Conservation (phyloP, 1,140 invertebrate genomes). For the Pteromalus puparum region DNA sequence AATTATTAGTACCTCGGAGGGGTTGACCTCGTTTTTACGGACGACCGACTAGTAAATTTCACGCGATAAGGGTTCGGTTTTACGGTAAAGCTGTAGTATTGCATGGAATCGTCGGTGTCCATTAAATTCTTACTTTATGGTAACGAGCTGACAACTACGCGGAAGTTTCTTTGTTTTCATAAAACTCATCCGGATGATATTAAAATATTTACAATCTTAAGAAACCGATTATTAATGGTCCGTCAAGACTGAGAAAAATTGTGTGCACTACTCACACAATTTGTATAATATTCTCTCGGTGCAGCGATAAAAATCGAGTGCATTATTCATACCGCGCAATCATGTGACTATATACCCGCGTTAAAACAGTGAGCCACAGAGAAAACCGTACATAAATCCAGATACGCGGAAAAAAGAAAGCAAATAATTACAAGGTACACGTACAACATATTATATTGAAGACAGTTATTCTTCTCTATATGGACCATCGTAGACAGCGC, state of each 20-base stretch:
- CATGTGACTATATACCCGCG: background rate
- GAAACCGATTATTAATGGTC: too few species aligned
- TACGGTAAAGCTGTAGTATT: conserved; percentile 1
- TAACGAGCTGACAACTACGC: background rate
- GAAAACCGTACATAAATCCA: background rate
- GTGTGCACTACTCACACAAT: background rate
- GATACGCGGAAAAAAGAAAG: background rate
- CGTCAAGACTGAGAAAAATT: background rate
- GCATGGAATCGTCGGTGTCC: background rate
- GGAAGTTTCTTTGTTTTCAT: background rate
- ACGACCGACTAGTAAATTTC: conserved; percentile 12
- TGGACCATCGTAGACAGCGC: too few species aligned
- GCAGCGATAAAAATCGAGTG: background rate
- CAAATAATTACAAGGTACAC: too few species aligned
- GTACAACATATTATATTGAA: too few species aligned
- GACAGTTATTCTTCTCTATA: too few species aligned
- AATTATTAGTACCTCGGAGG: conserved; percentile 21
- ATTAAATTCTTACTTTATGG: conserved; percentile 15
- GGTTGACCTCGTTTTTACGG: conserved; percentile 1
- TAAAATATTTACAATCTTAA: background rate
- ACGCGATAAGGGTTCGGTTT: conserved; percentile 29
- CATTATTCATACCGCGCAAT: background rate
- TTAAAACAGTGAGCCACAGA: too few species aligned
- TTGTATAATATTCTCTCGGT: background rate
- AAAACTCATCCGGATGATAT: background rate